Evolutionary conservation across 2,113 vertebrate genomes (phyloP), one percentile per base, ranked within the genome.

Genomic region (Bubo blakistoni): DNA sequence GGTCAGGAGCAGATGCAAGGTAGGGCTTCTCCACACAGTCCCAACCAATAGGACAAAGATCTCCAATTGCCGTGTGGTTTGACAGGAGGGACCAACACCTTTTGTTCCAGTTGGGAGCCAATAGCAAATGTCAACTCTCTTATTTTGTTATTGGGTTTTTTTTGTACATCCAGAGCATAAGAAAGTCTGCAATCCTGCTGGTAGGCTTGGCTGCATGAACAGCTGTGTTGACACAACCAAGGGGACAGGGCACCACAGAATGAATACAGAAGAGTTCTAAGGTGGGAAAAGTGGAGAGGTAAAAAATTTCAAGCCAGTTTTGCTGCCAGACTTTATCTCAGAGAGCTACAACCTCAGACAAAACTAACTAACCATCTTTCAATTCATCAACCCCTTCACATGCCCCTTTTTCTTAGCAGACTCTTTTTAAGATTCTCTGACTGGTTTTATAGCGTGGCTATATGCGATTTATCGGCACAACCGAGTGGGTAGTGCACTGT

Each of bases 71-170:
- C 5, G 0, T 38, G 29, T 30, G 16, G 24, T 34, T 69, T 83
- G 61, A 73, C 38, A 52, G 38, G 19, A 54, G 26, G 40, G 16
- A 74, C 6, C 10, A 13, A 34, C 0, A 0, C 4, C 22, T 73
- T 79, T 38, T 30, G 5, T 46, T 79, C 40, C 42, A 55, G 13
- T 0, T 4, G 16, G 36, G 21, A 57, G 13, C 21, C 54, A 21
- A 25, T 46, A 51, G 22, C 10, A 63, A 40, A 82, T 14, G 25
- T 4, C 34, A 79, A 4, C 38, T 69, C 40, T 77, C 32, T 40
- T 14, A 27, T 13, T 66, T 81, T 5, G 1, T 61, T 57, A 12
- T 0, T 24, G 30, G 40, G 13, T 12, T 0, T 2, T 69, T 71
- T 72, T 61, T 47, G 30, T 36, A 29, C 22, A 34, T 36, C 13